Evolutionary conservation across 2,888 invertebrate genomes (phyloP).

Genomic region (Scrobipalpa atriplicella): DNA sequence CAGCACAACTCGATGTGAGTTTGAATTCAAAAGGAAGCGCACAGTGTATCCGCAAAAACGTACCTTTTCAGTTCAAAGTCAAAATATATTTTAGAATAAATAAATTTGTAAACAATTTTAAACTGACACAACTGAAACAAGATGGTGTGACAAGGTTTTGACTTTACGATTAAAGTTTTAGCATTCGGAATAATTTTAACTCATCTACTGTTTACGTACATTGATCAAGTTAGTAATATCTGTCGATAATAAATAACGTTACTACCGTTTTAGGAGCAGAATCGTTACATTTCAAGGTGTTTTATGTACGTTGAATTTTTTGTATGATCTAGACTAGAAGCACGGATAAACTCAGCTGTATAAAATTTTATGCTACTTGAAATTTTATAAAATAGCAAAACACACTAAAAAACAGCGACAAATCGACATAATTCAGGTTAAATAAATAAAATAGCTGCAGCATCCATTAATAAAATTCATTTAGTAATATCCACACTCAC

Average conservation of each 20-base stretch:
- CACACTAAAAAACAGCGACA: too few relatives aligned
- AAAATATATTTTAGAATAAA: conserved; percentile 12
- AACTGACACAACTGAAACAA: conserved; percentile 10
- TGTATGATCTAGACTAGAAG: background rate
- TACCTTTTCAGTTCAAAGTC: conserved; percentile 6
- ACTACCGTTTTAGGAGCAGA: background rate
- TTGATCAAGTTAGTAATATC: conserved; percentile 21
- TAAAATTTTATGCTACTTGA: too few relatives aligned
- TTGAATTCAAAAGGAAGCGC: background rate
- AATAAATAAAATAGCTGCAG: too few relatives aligned
- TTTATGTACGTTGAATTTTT: conserved; percentile 9
- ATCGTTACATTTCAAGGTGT: background rate
- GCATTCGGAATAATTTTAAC: background rate
- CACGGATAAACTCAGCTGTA: background rate
- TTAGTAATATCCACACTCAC: too few relatives aligned
- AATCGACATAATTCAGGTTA: too few relatives aligned
- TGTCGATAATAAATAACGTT: conserved; percentile 5
- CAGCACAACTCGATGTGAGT: conserved; percentile 2
- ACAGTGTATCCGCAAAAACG: background rate
- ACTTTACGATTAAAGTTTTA: conserved; percentile 7
- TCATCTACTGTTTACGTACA: conserved; percentile 20
- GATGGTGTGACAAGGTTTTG: conserved; percentile 18
- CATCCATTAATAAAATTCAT: too few relatives aligned
- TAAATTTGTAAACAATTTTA: conserved; percentile 13
- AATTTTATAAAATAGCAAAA: too few relatives aligned